These are phyloP conservation scores for Adoxophyes honmai DNA, from an alignment of 1,140 invertebrate genomes.

Conservation along the genomic window DNA sequence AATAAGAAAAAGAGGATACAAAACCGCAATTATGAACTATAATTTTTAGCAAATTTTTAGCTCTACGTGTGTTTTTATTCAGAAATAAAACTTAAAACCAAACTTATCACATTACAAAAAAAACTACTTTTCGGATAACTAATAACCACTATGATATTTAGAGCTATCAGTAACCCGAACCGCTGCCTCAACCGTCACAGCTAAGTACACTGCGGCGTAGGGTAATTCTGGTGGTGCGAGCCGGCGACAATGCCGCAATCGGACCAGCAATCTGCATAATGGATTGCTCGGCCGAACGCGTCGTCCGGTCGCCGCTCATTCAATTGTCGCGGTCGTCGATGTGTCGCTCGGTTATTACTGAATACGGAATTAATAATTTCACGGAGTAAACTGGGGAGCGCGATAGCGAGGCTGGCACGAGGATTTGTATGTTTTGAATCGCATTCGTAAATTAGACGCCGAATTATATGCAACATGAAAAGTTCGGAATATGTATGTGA, in stretches of 20 bases:
- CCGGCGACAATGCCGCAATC: constrained; percentile 67
- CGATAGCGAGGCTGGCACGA: too few relatives aligned
- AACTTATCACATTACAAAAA: neutral
- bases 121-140: neutral
- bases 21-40: too few relatives aligned
- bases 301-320: constrained; percentile 45
- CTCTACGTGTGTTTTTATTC: too few relatives aligned
- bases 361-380: constrained; percentile 62
- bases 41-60: too few relatives aligned
- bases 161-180: too few relatives aligned
- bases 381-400: constrained; percentile 22
- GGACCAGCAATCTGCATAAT: constrained; percentile 68
- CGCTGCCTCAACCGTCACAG: too few relatives aligned
- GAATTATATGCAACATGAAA: too few relatives aligned
- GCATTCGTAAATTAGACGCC: too few relatives aligned
- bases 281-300: constrained; percentile 68
- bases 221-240: constrained; percentile 52
- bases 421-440: too few relatives aligned
- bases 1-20: too few relatives aligned
- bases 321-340: constrained; percentile 59
- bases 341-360: constrained; percentile 56
- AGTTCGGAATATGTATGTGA: too few relatives aligned
- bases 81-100: too few relatives aligned
- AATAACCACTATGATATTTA: neutral
- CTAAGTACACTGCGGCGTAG: neutral